These are phyloP conservation scores for Drosophila neonasuta DNA, from an alignment of 2,888 invertebrate genomes.

Conservation along the genomic window DNA sequence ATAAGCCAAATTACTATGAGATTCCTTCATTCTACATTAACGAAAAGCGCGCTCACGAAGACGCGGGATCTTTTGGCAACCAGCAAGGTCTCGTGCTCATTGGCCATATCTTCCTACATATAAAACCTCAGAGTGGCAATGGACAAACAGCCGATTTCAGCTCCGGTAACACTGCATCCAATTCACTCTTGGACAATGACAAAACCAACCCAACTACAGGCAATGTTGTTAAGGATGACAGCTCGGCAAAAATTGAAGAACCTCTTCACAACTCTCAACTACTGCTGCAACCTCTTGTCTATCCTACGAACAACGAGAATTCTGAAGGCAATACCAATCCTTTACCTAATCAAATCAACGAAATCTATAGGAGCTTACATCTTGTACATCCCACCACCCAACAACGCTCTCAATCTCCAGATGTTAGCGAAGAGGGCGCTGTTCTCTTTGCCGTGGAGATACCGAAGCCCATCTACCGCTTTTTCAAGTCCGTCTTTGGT, in stretches of 20 bases:
- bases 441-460: slow-evolving; percentile 65
- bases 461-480: slow-evolving; percentile 67
- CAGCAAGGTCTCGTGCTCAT: slow-evolving; percentile 31
- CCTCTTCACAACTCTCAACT: slow-evolving; percentile 33
- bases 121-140: slow-evolving; percentile 13
- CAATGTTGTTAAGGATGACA: background rate
- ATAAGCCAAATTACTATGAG: slow-evolving; percentile 10
- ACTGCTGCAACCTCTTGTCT: slow-evolving; percentile 44
- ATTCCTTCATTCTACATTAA: slow-evolving; percentile 21
- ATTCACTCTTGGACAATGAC: no score
- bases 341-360: slow-evolving; percentile 27
- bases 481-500: slow-evolving; percentile 63
- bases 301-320: slow-evolving; percentile 13
- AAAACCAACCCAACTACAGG: background rate
- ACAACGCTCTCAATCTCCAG: slow-evolving; percentile 45
- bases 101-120: slow-evolving; percentile 47
- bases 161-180: background rate
- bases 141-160: background rate
- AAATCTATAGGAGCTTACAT: slow-evolving; percentile 36
- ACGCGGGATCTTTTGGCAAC: background rate
- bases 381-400: slow-evolving; percentile 42
- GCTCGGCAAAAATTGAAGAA: slow-evolving; percentile 12
- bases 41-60: slow-evolving; percentile 10
- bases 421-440: slow-evolving; percentile 43
- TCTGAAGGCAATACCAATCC: slow-evolving; percentile 4